phyloP scores from a whole-genome alignment of 1,140 invertebrate species.

The Drosophila tsacasi region DNA sequence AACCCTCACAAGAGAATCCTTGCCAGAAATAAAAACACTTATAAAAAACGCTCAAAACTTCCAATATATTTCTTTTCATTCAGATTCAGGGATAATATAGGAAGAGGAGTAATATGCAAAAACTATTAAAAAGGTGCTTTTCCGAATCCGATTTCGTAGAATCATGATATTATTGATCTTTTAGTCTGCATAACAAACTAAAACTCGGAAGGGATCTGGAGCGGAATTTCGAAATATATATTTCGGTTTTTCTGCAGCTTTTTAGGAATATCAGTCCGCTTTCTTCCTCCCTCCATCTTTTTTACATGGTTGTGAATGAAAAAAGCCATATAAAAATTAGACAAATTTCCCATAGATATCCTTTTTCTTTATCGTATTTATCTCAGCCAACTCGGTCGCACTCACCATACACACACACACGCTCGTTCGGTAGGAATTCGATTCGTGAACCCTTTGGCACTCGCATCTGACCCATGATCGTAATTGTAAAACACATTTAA shows the following conservation, averaged over 20 bases:
- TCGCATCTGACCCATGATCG: constrained; percentile 45
- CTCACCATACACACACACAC: neutral
- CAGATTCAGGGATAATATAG: constrained; percentile 23
- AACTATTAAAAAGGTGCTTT: constrained; percentile 4
- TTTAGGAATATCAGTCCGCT: constrained; percentile 30
- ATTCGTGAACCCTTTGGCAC: constrained; percentile 67
- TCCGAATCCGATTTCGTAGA: neutral
- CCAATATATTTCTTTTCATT: constrained; percentile 24
- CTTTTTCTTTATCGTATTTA: constrained; percentile 7
- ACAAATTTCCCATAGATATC: constrained; percentile 26
- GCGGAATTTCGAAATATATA: constrained; percentile 1
- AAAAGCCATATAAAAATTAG: constrained; percentile 39
- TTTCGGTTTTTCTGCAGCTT: constrained; percentile 1
- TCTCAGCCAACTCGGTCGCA: constrained; percentile 21
- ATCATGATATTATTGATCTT: constrained; percentile 1
- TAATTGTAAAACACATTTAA: constrained; percentile 19
- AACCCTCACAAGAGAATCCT: constrained; percentile 22
- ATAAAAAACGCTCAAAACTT: constrained; percentile 15
- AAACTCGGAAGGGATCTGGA: neutral
- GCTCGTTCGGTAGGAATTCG: constrained; percentile 33
- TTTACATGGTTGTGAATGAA: constrained; percentile 67
- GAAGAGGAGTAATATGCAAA: constrained; percentile 1
- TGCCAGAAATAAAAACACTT: constrained; percentile 21
- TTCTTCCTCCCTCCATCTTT: constrained; percentile 35
- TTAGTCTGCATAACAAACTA: constrained; percentile 3